Base-by-base conservation (phyloP, 2,888 invertebrate species). In the Apamea monoglypha region DNA sequence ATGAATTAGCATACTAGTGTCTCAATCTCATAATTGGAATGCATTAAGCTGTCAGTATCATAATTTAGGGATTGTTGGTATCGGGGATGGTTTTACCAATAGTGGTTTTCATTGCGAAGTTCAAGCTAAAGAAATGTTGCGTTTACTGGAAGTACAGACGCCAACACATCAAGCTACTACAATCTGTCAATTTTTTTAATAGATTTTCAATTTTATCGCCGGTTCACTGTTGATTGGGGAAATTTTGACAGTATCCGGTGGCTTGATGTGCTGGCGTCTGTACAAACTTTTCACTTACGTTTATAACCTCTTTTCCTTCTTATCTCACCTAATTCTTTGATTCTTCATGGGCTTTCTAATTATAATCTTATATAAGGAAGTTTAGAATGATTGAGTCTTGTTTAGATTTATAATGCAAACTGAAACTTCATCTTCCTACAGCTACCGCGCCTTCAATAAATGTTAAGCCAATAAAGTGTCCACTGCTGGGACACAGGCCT, bases 11-110 rank as follows among this genome's bases (percentile, higher is more conserved):
- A n/a, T 59, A 66, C 21, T 50, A 32, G 29, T 7, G 40, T 53
- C n/a, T 16, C 32, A 25, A 56, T 47, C 32, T 40, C 36, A 56
- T 72, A 67, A 71, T 70, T 74, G 25, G 18, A 68, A 83, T 68
- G 50, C 50, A 76, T 59, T 50, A 18, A 40, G 16, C n/a, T 50
- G 32, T 53, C 21, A 63, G 25, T 63, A 36, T 53, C 44, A 53
- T 36, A 82, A 53, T 81, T 79, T 53, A 8, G 50, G 32, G 2
- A 21, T 21, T 10, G 4, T 16, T 12, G 2, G 3, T 25, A 12
- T 79, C 4, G 12, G 16, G 7, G 8, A 53, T n/a, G 8, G 18
- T 59, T 40, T 14, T 3, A 14, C 5, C 14, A 29, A 7, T 18
- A 2, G 6, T 29, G 6, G 40, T 29, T 47, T n/a, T 21, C 16